phyloP scores from a whole-genome alignment of 1,140 invertebrate genomes.

The Aphis gossypii region DNA sequence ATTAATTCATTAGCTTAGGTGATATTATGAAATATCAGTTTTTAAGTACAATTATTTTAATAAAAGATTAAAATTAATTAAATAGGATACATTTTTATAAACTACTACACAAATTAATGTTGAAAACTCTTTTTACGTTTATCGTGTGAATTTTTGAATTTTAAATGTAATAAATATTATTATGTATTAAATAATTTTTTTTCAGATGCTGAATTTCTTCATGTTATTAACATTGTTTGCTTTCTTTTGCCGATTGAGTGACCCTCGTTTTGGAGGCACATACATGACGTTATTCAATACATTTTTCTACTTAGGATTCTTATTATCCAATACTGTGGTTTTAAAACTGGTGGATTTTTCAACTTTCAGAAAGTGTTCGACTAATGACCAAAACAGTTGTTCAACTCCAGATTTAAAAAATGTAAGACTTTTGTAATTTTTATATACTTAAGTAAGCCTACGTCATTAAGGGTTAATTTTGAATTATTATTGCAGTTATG shows the following conservation, averaged over 20 bases:
- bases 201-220: conserved; percentile 65
- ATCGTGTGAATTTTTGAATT: not conserved
- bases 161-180: not conserved
- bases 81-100: not conserved
- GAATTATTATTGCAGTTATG: not conserved
- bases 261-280: conserved; percentile 93
- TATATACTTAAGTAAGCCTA: not conserved
- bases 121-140: not conserved
- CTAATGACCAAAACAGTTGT: not conserved
- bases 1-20: not conserved
- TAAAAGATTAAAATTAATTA: not conserved
- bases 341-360: not conserved
- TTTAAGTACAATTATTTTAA: not conserved
- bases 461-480: not conserved
- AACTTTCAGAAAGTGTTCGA: not conserved
- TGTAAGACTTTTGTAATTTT: not conserved
- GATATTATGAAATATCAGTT: not conserved
- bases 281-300: conserved; percentile 99
- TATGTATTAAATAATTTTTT: not conserved
- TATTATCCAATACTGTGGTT: conserved; percentile 90
- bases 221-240: conserved; percentile 84
- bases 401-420: not conserved
- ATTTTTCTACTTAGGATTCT: conserved; percentile 92
- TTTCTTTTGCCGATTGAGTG: conserved; percentile 87
- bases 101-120: not conserved